A percentile compares a stretch with the other conserved stretches of the same genome.
Conservation (phyloP, 2,113 vertebrate genomes). For the Barbus barbus region DNA sequence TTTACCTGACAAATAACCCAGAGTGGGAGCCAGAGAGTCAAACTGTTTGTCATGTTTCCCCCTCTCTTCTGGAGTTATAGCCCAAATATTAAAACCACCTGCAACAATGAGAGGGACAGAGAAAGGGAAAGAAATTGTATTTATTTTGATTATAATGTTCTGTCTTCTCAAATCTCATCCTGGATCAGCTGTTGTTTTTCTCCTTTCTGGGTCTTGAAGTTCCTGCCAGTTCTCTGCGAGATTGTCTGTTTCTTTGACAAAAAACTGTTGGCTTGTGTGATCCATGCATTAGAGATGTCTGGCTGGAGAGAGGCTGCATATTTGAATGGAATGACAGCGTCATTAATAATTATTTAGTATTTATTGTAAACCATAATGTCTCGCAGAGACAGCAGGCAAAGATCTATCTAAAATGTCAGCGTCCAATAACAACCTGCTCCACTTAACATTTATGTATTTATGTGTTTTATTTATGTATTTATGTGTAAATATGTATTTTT, state of each 20-base stretch:
- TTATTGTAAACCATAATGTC: background rate
- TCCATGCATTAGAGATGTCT: background rate
- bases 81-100: conserved; percentile 91
- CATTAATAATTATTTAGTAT: background rate
- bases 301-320: background rate
- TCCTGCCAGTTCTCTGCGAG: background rate
- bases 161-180: background rate
- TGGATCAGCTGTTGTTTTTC: conserved; percentile 13
- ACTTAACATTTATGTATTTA: no score
- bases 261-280: background rate
- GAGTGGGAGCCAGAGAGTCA: conserved; percentile 83
- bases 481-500: no score
- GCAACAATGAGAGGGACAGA: background rate
- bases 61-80: conserved; percentile 91
- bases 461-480: no score
- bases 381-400: background rate
- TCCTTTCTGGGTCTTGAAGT: conserved; percentile 4
- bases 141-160: background rate
- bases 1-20: conserved; percentile 91
- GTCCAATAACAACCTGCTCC: background rate
- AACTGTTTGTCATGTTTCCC: conserved; percentile 96
- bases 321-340: background rate
- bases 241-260: background rate
- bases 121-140: background rate
- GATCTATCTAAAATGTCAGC: background rate